Base-by-base conservation (phyloP, 2,888 invertebrate genomes). In the Coelogynopora nodosa region DNA sequence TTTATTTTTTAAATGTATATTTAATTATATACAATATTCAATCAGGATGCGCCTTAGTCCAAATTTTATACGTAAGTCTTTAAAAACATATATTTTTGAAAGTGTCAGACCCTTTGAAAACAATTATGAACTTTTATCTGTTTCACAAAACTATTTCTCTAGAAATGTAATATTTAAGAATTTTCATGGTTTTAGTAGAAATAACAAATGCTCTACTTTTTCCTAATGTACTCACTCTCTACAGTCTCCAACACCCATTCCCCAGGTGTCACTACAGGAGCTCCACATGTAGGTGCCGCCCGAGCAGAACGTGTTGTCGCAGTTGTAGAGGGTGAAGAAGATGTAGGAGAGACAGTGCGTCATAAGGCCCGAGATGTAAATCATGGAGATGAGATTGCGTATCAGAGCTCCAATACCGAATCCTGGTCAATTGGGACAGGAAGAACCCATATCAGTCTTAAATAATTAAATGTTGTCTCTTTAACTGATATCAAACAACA, bases 321-420 rank as follows among this genome's bases (percentile, higher is more conserved):
- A 87, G 28, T 67, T 30, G 31, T 87, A 87, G 31, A 87, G 23
- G 2, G 87, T n/a, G 31, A 87, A 87, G 80, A 87, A 87, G 27
- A 87, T 87, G 74, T 87, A 87, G 13, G 87, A 87, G 28, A 87
- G 67, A 31, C 87, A 87, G 80, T 87, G 87, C 28, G 87, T 87
- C 87, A 87, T 87, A 18, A 87, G 18, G n/a, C 74, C 87, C 1
- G 67, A 67, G 10, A 67, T 87, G 31, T 87, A 87, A 67, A 87
- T 87, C n/a, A 87, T 28, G 27, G 30, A 30, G 29, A 87, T 87
- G 13, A 87, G 30, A 30, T 87, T 87, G 13, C 87, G 31, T 1
- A 87, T 87, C 1, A 87, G 30, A 18, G 31, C 30, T 18, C 74
- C 87, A 29, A 87, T 80, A 2, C 67, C 87, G 30, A 87, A 87